These are phyloP conservation scores for Telmatherina bonti DNA, from an alignment of 2,797 vertebrate genomes.

Conservation along the genomic window DNA sequence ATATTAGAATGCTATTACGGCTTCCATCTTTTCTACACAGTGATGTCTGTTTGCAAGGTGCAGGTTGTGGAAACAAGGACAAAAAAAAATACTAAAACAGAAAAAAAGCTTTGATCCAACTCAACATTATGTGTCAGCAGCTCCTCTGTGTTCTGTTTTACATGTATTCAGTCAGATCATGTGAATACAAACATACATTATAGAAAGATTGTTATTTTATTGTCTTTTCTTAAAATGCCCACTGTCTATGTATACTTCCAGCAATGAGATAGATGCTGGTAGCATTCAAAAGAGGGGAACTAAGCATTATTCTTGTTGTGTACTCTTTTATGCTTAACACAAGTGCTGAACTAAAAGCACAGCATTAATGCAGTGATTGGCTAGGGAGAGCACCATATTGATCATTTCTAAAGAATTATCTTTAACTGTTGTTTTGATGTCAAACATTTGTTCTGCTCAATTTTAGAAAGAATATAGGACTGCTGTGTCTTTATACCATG, in stretches of 20 bases:
- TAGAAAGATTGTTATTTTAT: not conserved
- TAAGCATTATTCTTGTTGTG: conserved; percentile 23
- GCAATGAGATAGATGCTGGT: conserved; percentile 30
- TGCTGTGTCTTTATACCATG: too few relatives aligned
- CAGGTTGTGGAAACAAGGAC: conserved; percentile 8
- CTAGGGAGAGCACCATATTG: conserved; percentile 31
- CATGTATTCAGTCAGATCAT: too few relatives aligned
- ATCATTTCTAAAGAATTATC: too few relatives aligned
- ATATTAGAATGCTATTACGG: conserved; percentile 66
- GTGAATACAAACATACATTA: not conserved
- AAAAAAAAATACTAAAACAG: not conserved
- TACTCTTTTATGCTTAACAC: conserved; percentile 24
- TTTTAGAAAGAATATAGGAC: too few relatives aligned
- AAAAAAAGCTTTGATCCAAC: conserved; percentile 28
- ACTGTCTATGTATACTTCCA: conserved; percentile 42
- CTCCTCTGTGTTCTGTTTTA: not conserved
- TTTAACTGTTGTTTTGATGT: too few relatives aligned
- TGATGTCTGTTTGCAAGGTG: conserved; percentile 29
- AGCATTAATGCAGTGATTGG: conserved; percentile 33
- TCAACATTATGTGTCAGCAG: conserved; percentile 4
- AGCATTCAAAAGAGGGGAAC: conserved; percentile 24
- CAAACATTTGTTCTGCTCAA: too few relatives aligned
- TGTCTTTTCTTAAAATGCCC: too few relatives aligned
- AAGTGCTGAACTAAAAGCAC: conserved; percentile 51
- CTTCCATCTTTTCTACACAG: conserved; percentile 14